These are phyloP conservation scores for Saturnia japonica DNA, from an alignment of 2,888 invertebrate species.

Conservation along the genomic window DNA sequence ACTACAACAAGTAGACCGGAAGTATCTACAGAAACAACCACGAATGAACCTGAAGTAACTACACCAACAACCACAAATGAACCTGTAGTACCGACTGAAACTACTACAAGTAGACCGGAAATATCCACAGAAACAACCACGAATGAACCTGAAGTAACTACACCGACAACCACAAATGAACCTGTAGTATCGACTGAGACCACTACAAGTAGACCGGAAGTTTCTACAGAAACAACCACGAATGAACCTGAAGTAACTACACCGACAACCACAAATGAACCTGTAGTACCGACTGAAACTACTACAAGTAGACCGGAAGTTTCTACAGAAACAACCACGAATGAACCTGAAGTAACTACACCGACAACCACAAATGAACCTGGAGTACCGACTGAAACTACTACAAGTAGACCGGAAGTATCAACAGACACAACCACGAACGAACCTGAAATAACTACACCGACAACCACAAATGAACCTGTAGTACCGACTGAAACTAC, in stretches of 20 bases:
- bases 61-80: not conserved
- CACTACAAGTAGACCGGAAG: not conserved
- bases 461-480: constrained; percentile 15
- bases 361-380: constrained; percentile 2
- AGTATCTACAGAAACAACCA: not conserved
- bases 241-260: not conserved
- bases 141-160: not conserved
- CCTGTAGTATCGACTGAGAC: not conserved
- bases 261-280: constrained; percentile 1
- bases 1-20: constrained; percentile 11
- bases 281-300: constrained; percentile 13
- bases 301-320: constrained; percentile 7
- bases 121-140: not conserved
- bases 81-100: not conserved
- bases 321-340: constrained; percentile 11
- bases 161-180: not conserved
- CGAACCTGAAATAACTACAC: constrained; percentile 5
- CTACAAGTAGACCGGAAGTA: not conserved
- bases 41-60: not conserved
- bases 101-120: not conserved
- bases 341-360: not conserved
- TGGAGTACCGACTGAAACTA: not conserved
- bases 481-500: not conserved
- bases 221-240: not conserved
- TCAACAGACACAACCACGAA: not conserved